A percentile compares a stretch with the other conserved stretches of the same genome.
Conservation (phyloP, 2,797 vertebrate genomes). For the Poecilia picta region DNA sequence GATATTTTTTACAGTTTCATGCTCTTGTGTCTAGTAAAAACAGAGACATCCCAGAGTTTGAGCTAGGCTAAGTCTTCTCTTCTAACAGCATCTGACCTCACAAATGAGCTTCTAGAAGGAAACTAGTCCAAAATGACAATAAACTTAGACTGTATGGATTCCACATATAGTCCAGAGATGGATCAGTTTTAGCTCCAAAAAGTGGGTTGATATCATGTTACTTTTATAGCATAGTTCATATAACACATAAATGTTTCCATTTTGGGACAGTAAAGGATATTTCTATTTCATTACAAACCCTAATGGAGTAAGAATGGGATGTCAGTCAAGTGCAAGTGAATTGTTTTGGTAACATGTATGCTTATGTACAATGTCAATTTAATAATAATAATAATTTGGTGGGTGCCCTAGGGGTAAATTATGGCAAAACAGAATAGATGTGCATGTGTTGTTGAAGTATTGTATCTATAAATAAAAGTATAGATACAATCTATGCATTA, state of each 20-base stretch:
- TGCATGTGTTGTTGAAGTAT: background rate
- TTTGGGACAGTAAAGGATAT: too few relatives aligned
- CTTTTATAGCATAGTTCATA: too few relatives aligned
- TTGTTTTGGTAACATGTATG: background rate
- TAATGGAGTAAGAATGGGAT: background rate
- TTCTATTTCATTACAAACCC: background rate
- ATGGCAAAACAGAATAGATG: background rate
- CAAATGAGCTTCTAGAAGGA: background rate
- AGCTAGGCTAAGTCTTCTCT: background rate
- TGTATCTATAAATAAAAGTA: background rate
- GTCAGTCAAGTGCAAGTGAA: background rate
- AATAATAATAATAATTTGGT: background rate
- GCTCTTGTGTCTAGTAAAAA: background rate
- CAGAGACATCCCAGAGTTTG: background rate
- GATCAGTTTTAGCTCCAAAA: background rate
- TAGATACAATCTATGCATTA: background rate
- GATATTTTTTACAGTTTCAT: background rate
- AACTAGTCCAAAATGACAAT: background rate
- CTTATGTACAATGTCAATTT: background rate
- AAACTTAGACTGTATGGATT: background rate
- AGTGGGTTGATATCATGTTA: background rate
- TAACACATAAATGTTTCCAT: too few relatives aligned
- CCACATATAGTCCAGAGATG: background rate
- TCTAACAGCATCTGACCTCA: background rate
- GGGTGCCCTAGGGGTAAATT: background rate